These are phyloP conservation scores for Brachyopa scutellaris DNA, from an alignment of 2,888 invertebrate species.

Conservation along the genomic window DNA sequence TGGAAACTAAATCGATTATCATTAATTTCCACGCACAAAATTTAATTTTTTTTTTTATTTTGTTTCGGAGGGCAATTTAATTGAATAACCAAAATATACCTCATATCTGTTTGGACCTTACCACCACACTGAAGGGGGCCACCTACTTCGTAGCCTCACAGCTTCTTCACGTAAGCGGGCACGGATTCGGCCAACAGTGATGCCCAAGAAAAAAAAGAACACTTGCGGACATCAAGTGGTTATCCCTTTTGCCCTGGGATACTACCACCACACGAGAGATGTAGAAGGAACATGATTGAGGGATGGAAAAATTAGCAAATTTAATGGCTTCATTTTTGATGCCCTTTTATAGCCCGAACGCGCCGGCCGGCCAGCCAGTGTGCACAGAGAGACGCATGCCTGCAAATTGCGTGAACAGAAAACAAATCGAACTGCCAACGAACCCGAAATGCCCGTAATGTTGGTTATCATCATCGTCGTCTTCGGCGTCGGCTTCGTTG, in stretches of 20 bases:
- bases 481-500: no score
- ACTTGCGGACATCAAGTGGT: constrained; percentile 61
- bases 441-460: constrained; percentile 57
- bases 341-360: constrained; percentile 68
- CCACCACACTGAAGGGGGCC: constrained; percentile 54
- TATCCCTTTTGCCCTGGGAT: constrained; percentile 64
- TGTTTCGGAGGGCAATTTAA: constrained; percentile 62
- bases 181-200: constrained; percentile 3
- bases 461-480: constrained; percentile 26
- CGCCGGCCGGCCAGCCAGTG: constrained; percentile 17
- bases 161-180: constrained; percentile 43
- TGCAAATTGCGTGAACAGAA: constrained; percentile 72
- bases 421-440: constrained; percentile 71
- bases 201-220: constrained; percentile 13
- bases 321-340: constrained; percentile 73
- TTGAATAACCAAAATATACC: constrained; percentile 64
- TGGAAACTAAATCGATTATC: constrained; percentile 58
- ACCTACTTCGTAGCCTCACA: constrained; percentile 68
- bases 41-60: constrained; percentile 50
- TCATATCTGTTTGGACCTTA: constrained; percentile 42
- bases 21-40: constrained; percentile 59
- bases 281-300: constrained; percentile 68
- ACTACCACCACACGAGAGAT: constrained; percentile 52
- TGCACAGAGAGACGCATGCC: constrained; percentile 54
- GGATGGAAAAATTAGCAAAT: constrained; percentile 73